Evolutionary conservation across 2,888 invertebrate species (phyloP), one percentile per base, ranked within the genome.

Genomic region (Melanophora roralis): DNA sequence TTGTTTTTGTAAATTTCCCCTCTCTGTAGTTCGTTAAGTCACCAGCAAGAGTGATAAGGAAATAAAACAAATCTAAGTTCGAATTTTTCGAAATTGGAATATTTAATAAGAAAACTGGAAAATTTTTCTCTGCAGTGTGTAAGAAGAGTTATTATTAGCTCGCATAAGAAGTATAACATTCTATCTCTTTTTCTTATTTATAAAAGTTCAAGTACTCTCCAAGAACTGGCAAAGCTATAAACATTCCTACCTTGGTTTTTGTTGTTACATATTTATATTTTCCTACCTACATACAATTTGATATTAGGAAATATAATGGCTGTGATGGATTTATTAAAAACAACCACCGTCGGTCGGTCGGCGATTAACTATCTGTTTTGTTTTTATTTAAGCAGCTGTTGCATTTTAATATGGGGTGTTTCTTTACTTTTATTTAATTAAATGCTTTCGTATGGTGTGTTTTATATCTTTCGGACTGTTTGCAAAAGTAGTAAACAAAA

Each of bases 41-140:
- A 21, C 19, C 19, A 47, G n/a, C 19, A 8, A 5, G 62, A 2
- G 0, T 19, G 53, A 75, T 11, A 16, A 1, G 12, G 64, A 51
- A 23, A 53, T 11, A 49, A n/a, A n/a, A 12, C 8, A 12, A n/a
- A n/a, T n/a, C n/a, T 9, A 36, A 40, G 23, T 80, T 80, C 76
- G 80, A 80, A 80, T 53, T 55, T n/a, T 79, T 79, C 79, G 79
- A 79, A 75, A 60, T 62, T 75, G 80, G 64, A 74, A 69, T 38
- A 1, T 45, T 32, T 0, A 12, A 65, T 7, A 27, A 23, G 1
- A 8, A 36, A 32, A 55, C 43, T 64, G 67, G 55, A 67, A 67
- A 12, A 14, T 5, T 23, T 6, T 11, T 12, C 27, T 45, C 4
- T 47, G 12, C 3, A 38, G 11, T 47, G 3, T 47, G 21, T n/a